Base-by-base conservation (phyloP, 2,797 vertebrate species). In the Lagocephalus sceleratus region DNA sequence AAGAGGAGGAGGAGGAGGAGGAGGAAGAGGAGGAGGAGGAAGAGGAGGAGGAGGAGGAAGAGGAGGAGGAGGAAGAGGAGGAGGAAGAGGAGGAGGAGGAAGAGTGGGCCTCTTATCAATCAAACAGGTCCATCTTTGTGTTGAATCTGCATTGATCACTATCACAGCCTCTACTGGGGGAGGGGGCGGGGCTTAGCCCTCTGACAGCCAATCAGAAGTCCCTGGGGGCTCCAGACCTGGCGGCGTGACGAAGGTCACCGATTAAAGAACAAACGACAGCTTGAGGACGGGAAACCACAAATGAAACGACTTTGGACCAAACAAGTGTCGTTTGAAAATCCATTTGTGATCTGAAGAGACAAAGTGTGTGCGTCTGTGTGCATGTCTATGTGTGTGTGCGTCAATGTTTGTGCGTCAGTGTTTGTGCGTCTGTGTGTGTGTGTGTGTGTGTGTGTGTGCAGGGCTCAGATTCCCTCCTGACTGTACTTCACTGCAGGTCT, bases 401-500 rank as follows among this genome's bases (percentile, higher is more conserved):
- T 61, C n/a, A n/a, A 11, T 32, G 39, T 40, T 2, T 40, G 39
- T 40, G 38, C 15, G 38, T 40, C 11, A 14, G 49, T 51, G 54
- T 68, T 25, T 61, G 39, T 7, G 39, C 7, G 40, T 19, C 8
- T 19, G 40, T n/a, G 40, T 42, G 40, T 7, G 40, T 42, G 40
- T 42, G n/a, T 42, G 40, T 42, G 5, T 7, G n/a, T n/a, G 16
- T 17, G 40, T 39, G 38, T 39, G 38, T 39, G 40, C 2, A 12
- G 6, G 57, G 54, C 62, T 63, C 68, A 58, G 68, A 73, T 83
- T 85, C 76, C 77, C 76, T 40, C 62, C 68, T 54, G 75, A 79
- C 83, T 81, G 61, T 72, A 81, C 60, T 85, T 76, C 82, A 76
- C 78, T 80, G 78, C 79, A 59, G 66, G 79, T 47, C 66, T 70